Evolutionary conservation across 2,888 invertebrate genomes (phyloP).

Genomic region (Alviniconcha strummeri): DNA sequence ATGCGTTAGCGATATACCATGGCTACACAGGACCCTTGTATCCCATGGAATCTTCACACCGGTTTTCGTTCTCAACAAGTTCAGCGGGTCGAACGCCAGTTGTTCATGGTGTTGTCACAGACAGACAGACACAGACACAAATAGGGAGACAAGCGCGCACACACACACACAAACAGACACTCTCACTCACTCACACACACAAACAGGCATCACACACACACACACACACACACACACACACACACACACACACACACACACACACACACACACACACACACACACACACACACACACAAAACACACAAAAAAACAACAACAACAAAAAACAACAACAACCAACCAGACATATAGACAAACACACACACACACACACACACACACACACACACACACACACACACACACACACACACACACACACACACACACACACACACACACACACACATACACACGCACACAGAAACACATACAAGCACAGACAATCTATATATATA

Average conservation of each 20-base stretch:
- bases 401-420: neutral
- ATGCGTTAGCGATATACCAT: too few relatives aligned
- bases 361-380: neutral
- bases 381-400: neutral
- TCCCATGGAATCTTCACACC: too few relatives aligned
- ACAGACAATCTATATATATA: too few relatives aligned
- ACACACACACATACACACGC: neutral
- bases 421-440: slow-evolving; percentile 4
- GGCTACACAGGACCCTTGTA: too few relatives aligned
- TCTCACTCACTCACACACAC: too few relatives aligned
- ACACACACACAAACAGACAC: too few relatives aligned
- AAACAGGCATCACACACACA: too few relatives aligned
- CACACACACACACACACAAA: neutral
- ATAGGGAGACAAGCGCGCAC: neutral
- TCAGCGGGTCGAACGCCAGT: too few relatives aligned
- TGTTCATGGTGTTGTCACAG: neutral
- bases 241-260: neutral
- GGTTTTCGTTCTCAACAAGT: too few relatives aligned
- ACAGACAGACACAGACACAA: neutral
- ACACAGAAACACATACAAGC: neutral
- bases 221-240: too few relatives aligned
- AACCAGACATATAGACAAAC: neutral
- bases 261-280: neutral
- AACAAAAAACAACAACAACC: neutral
- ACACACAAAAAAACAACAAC: neutral